Base-by-base conservation (phyloP, 2,888 invertebrate species). In the Nebria salina region DNA sequence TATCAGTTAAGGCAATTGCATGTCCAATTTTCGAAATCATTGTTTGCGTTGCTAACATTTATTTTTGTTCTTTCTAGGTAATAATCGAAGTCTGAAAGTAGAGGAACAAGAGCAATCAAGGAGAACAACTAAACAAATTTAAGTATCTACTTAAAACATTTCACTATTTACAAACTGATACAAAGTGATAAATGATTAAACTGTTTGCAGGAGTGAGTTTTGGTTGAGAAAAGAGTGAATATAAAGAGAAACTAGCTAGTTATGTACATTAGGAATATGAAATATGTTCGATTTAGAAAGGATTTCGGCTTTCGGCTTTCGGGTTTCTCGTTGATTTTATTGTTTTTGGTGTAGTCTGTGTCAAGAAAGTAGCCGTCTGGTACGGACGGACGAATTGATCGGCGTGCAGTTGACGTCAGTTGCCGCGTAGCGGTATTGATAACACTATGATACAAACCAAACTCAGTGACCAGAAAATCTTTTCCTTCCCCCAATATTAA, bases 371-470 rank as follows among this genome's bases (percentile, higher is more conserved):
- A 65, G 65, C 66, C 25, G 34, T 26, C 66, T 66, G 66, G 34
- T 76, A 15, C 7, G 54, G 64, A 54, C 54, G 54, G 54, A 54
- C 54, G 54, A 78, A 78, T 78, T 78, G 78, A 78, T 78, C 78
- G 78, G 72, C 65, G 73, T 78, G 77, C 78, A 78, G 9, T 78
- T 73, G 78, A 73, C 78, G 78, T 77, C 68, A 76, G 11, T 76
- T 42, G 76, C 41, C 41, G 77, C 43, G 54, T 43, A 72, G 13
- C 72, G 70, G 54, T 54, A 54, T 54, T 54, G 54, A 54, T 54
- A 54, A 54, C 13, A 54, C 26, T 25, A 34, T 15, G 70, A 70
- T 34, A 70, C 70, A 11, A 34, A 34, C 70, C 20, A 70, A 26
- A 70, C 26, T 34, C 70, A 70, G 26, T 13, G 70, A 70, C 70